These are phyloP conservation scores for Atherinomorus stipes DNA, from an alignment of 2,113 vertebrate species.

Conservation along the genomic window DNA sequence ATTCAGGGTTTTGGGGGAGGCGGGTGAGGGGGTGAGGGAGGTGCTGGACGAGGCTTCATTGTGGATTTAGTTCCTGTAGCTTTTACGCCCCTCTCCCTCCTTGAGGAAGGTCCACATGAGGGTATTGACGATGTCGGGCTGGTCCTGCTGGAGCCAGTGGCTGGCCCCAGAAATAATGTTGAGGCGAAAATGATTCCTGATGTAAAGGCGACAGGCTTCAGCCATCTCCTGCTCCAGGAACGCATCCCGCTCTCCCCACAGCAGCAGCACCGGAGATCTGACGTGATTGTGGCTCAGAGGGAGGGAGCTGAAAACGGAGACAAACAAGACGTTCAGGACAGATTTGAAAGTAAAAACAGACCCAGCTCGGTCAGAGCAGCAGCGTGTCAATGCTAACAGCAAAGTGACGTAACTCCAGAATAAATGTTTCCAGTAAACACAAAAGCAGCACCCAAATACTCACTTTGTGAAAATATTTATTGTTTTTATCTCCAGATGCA, in stretches of 20 bases:
- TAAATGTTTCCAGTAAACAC: no score
- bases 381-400: no score
- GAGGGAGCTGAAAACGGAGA: constrained; percentile 84
- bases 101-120: constrained; percentile 99
- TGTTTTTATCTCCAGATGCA: no score
- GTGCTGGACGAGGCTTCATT: constrained; percentile 12
- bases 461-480: no score
- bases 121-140: constrained; percentile 96
- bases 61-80: constrained; percentile 82
- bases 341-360: background rate
- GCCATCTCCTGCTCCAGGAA: constrained; percentile 97
- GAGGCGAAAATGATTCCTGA: constrained; percentile 94
- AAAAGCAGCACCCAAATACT: no score
- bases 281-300: constrained; percentile 91
- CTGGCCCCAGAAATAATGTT: constrained; percentile 95
- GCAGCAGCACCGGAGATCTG: constrained; percentile 90
- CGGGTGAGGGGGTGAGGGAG: background rate
- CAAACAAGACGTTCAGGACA: background rate
- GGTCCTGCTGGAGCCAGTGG: constrained; percentile 98
- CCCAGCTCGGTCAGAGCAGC: no score
- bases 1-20: constrained; percentile 66
- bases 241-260: constrained; percentile 95
- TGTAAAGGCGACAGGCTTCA: constrained; percentile 92
- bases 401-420: no score
- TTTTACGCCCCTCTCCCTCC: constrained; percentile 90